These are phyloP conservation scores for Novumbra hubbsi DNA, from an alignment of 2,797 vertebrate genomes.

Conservation along the genomic window DNA sequence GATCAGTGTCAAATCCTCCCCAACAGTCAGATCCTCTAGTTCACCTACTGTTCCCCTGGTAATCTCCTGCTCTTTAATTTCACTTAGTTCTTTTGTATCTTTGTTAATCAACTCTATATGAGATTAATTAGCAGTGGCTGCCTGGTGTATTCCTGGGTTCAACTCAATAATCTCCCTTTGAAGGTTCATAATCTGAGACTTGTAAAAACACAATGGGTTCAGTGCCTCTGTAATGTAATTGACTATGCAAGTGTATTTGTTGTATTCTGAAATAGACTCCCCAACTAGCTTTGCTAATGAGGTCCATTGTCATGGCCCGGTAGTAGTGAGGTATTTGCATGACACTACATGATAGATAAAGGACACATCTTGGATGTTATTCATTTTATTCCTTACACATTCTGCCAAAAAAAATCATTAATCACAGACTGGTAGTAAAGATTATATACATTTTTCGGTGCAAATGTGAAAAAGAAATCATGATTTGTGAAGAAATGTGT, in stretches of 20 bases:
- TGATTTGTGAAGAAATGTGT: no score
- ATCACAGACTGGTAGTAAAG: neutral
- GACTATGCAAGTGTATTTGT: neutral
- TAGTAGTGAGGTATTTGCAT: neutral
- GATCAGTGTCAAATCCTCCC: constrained; percentile 32
- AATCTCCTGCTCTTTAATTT: constrained; percentile 38
- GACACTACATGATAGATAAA: neutral
- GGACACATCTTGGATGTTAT: neutral
- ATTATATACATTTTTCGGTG: neutral
- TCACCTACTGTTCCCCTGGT: constrained; percentile 44
- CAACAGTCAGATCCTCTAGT: constrained; percentile 35
- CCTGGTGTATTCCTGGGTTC: constrained; percentile 29
- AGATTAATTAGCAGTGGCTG: constrained; percentile 46
- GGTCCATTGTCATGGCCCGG: neutral
- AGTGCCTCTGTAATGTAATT: neutral
- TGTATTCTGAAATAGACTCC: neutral
- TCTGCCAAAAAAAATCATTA: neutral
- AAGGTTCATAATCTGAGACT: constrained; percentile 8
- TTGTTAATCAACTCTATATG: constrained; percentile 39
- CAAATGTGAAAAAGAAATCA: no score
- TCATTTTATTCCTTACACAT: neutral
- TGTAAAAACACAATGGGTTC: constrained; percentile 9
- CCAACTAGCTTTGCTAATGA: neutral
- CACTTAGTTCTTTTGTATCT: constrained; percentile 48
- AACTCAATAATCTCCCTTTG: constrained; percentile 10